Evolutionary conservation across 2,888 invertebrate species (phyloP), one percentile per base, ranked within the genome.

Genomic region (Trichacis sp.): DNA sequence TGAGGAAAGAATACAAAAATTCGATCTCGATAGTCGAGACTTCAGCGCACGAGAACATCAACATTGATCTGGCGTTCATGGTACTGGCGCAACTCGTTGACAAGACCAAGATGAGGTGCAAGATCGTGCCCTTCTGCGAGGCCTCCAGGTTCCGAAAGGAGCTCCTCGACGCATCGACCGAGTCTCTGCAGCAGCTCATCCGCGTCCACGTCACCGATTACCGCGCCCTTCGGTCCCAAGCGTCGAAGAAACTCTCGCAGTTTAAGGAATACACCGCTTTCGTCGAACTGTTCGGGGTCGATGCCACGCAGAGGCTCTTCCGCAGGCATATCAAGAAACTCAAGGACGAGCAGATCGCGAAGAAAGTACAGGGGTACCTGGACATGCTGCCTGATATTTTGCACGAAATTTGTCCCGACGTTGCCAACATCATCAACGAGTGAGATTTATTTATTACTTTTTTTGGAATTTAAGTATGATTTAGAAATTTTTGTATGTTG

Each of bases 31-130:
- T 98, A 42, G 92, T 98, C 55, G 98, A 98, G 87, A 95, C 96
- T 0, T 98, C 97, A 5, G 92, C 98, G 12, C 96, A 97, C 80
- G 95, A 96, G 79, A 97, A 96, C 78, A 96, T 98, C 69, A 98
- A 98, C 82, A 94, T 97, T 36, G 97, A 98, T 80, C 88, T 94
- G 77, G 95, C 97, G 19, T 95, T 97, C 82, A 88, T 96, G 77
- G 87, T 95, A 53, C 86, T 98, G 58, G 97, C 96, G 20, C 97
- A 97, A 86, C 90, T 96, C 86, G 92, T 97, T 69, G 97, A 98
- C 81, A 93, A 95, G 82, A 91, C 93, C 42, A 96, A 96, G 85
- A 90, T 92, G 60, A 88, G 91, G 68, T 88, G 89, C 72, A 91
- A 92, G 82, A 87, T 91, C 64, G 86, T 91, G 62, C 90, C 92